These are phyloP conservation scores for Chaetogeoica ovagalla DNA, from an alignment of 2,888 invertebrate genomes.

Conservation along the genomic window DNA sequence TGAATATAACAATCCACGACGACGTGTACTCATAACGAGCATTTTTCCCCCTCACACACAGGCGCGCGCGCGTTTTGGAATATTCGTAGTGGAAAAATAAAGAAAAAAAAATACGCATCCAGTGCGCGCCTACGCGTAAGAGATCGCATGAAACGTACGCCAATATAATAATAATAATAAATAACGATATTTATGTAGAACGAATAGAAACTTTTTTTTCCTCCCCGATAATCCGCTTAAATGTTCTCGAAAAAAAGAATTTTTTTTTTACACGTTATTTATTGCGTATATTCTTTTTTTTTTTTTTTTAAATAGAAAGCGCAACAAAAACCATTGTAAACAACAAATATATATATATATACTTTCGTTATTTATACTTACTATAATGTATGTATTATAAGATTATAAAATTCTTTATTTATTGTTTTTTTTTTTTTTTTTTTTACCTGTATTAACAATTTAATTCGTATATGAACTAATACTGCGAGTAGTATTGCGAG, in stretches of 20 bases:
- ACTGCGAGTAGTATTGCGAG: too few species aligned
- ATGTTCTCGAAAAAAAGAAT: constrained; percentile 15
- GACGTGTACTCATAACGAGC: constrained; percentile 17
- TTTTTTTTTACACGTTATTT: too few species aligned
- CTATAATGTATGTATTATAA: too few species aligned
- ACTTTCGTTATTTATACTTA: too few species aligned
- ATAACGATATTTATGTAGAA: neutral
- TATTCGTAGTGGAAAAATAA: constrained; percentile 4
- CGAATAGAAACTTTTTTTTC: neutral
- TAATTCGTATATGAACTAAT: too few species aligned
- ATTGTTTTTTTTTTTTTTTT: too few species aligned
- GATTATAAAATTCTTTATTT: too few species aligned
- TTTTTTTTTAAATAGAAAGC: neutral
- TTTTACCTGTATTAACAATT: too few species aligned
- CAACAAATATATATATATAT: too few species aligned
- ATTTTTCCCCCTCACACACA: neutral
- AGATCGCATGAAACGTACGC: constrained; percentile 5
- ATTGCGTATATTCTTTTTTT: neutral
- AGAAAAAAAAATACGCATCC: neutral
- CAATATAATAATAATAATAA: too few species aligned
- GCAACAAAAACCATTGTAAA: neutral
- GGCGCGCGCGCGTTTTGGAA: constrained; percentile 17
- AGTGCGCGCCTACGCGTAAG: neutral
- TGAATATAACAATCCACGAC: neutral
- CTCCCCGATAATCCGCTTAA: constrained; percentile 32